Base-by-base conservation (phyloP, 2,888 invertebrate species). In the Drosophila algonquin region DNA sequence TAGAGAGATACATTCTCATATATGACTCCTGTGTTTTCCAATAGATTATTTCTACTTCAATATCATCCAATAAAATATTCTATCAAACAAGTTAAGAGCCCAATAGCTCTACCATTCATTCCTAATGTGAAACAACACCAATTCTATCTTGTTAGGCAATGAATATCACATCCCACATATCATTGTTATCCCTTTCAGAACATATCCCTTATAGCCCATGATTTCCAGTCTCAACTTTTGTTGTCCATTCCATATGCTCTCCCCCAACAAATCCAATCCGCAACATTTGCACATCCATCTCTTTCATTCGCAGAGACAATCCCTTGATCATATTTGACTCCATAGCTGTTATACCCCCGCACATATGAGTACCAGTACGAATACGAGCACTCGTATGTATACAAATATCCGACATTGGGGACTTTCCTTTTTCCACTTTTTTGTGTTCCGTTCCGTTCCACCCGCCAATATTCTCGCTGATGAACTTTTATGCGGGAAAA, bases 391-490 rank as follows among this genome's bases (percentile, higher is more conserved):
- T 30, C 14, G 32, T 10, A 32, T 61, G 30, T 44, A 65, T 64
- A 63, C 68, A 67, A 57, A 67, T 65, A 65, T 50, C 73, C 63
- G 35, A 50, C 73, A 72, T 57, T 53, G 63, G 64, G 69, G 77
- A 81, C 87, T 84, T 84, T 86, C 79, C 57, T 64, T 81, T 77
- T 86, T 86, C 47, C 12, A 14, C 30, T 54, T 45, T 35, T 24
- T 50, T 50, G 48, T 4, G 32, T 32, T 27, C 12, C 8, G 14
- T 47, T 18, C 12, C 46, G 14, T 47, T 18, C 12, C 46, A 64
- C 79, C 80, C 83, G 75, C 80, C 83, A 85, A 83, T 87, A 85
- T 87, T 81, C 71, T 63, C 70, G 85, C 87, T 83, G 83, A 83
- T 83, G 87, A 83, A 83, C 87, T 83, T 83, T 87, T 83, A 80